phyloP scores from a whole-genome alignment of 2,888 invertebrate species.

The Yponomeuta evonymella region DNA sequence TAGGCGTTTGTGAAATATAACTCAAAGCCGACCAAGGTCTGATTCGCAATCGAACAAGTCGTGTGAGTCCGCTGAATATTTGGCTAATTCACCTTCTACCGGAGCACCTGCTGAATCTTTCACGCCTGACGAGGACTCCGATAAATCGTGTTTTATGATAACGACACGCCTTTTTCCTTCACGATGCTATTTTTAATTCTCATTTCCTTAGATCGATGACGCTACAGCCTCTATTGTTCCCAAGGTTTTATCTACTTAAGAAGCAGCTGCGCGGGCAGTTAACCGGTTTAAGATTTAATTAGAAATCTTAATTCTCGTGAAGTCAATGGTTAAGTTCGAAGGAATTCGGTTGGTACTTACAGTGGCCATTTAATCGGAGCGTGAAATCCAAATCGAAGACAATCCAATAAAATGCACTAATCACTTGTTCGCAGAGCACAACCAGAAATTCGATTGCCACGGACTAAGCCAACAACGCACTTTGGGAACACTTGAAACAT shows the following conservation, averaged over 20 bases:
- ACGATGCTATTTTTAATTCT: not conserved
- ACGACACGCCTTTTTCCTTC: not conserved
- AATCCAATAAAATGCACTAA: constrained; percentile 62
- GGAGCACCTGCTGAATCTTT: not conserved
- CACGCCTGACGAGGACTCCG: not conserved
- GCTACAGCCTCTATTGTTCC: not conserved
- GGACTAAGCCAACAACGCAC: constrained; percentile 46
- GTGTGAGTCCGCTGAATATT: not conserved
- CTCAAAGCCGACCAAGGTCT: not conserved
- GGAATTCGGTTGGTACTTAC: constrained; percentile 42
- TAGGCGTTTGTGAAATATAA: not conserved
- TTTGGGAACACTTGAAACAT: constrained; percentile 31
- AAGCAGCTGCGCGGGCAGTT: not conserved
- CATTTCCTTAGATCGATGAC: not conserved
- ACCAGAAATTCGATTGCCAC: constrained; percentile 36
- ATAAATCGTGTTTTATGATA: not conserved
- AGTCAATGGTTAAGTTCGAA: not conserved
- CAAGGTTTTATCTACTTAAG: not conserved
- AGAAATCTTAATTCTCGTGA: not conserved
- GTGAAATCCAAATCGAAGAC: constrained; percentile 52
- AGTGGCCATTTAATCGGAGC: constrained; percentile 49
- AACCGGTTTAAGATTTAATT: not conserved
- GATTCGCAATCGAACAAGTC: not conserved
- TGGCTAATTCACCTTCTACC: not conserved
- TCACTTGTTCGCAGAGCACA: constrained; percentile 55